Percentiles rank a stretch among this genome's conserved stretches.
These are phyloP conservation scores for Ips nitidus DNA, from an alignment of 1,140 invertebrate species.

Conservation along the genomic window DNA sequence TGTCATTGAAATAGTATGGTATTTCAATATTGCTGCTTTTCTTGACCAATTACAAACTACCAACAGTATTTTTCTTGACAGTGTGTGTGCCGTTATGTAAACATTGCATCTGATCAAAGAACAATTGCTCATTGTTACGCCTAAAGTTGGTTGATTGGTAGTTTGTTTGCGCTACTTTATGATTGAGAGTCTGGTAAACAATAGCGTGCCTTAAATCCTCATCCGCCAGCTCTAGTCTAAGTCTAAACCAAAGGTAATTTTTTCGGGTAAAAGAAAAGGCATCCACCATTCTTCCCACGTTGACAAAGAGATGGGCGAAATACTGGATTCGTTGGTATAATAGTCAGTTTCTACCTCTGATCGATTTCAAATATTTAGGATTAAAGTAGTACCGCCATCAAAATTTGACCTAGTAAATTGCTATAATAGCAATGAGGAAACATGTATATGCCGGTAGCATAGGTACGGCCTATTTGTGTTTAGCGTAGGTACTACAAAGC, in stretches of 20 bases:
- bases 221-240: neutral
- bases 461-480: neutral
- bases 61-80: neutral
- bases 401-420: conserved; percentile 2
- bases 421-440: neutral
- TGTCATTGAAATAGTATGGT: neutral
- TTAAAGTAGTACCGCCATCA: neutral
- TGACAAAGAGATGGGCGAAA: too few relatives aligned
- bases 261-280: too few relatives aligned
- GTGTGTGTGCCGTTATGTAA: neutral
- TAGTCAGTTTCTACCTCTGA: too few relatives aligned
- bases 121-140: neutral
- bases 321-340: too few relatives aligned
- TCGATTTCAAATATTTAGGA: neutral
- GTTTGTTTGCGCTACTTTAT: conserved; percentile 1
- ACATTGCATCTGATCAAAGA: neutral
- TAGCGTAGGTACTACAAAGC: conserved; percentile 1
- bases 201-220: neutral
- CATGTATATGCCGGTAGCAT: conserved; percentile 1
- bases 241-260: too few relatives aligned
- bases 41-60: neutral
- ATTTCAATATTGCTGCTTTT: too few relatives aligned
- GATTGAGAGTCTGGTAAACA: neutral
- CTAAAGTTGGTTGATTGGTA: neutral
- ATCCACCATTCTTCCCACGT: too few relatives aligned